A percentile compares a stretch with the other conserved stretches of the same genome.
Conservation (phyloP, 2,797 vertebrate genomes). For the Ctenochaetus hawaiiensis region DNA sequence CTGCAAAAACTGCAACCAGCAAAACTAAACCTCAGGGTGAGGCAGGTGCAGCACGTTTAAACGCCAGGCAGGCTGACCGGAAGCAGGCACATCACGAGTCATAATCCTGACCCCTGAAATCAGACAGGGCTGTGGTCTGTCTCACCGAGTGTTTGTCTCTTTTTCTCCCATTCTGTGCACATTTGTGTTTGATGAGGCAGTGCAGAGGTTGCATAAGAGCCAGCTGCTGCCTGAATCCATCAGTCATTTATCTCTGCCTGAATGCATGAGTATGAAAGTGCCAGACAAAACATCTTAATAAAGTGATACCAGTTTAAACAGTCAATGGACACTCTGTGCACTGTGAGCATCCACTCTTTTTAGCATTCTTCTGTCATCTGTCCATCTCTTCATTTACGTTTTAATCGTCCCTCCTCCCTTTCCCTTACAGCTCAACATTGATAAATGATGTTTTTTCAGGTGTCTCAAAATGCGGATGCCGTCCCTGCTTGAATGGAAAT, state of each 20-base stretch:
- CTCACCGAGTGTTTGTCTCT: constrained; percentile 11
- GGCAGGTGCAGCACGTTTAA: constrained; percentile 75
- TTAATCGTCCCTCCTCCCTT: constrained; percentile 47
- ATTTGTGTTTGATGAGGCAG: constrained; percentile 52
- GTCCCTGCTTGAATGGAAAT: constrained; percentile 77
- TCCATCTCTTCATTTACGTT: constrained; percentile 49
- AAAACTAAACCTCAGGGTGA: constrained; percentile 62
- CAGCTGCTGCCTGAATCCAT: constrained; percentile 61
- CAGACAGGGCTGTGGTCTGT: constrained; percentile 7
- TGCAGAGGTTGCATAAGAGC: constrained; percentile 50
- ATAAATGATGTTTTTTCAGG: constrained; percentile 87
- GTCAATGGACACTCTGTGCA: not conserved
- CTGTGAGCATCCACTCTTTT: not conserved
- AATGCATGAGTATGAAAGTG: constrained; percentile 29
- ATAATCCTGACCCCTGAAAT: constrained; percentile 46
- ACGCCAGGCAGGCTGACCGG: constrained; percentile 41
- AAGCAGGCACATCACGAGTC: constrained; percentile 58
- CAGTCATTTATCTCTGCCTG: constrained; percentile 22
- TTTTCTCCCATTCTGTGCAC: constrained; percentile 10
- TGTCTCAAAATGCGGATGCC: constrained; percentile 77
- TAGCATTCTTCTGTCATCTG: constrained; percentile 14
- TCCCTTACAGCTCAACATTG: constrained; percentile 68
- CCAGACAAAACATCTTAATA: constrained; percentile 56
- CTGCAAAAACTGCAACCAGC: constrained; percentile 56
- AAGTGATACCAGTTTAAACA: constrained; percentile 22